Evolutionary conservation across 2,113 vertebrate species (phyloP), one percentile per base, ranked within the genome.

Genomic region (Pseudorasbora parva): DNA sequence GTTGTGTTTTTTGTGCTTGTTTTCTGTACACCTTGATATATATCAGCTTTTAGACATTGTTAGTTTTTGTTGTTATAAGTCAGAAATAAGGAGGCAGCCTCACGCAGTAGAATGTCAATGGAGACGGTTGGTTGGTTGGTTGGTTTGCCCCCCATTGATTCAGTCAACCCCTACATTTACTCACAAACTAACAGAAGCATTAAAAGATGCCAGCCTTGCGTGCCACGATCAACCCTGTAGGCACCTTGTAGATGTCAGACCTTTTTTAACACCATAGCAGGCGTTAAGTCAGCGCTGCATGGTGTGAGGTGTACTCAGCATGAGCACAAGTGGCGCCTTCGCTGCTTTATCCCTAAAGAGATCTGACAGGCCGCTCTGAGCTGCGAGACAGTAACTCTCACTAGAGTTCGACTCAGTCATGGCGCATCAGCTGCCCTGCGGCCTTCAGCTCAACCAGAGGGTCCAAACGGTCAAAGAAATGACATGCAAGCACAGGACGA

Each of bases 321-420:
- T 87, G 88, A 89, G 88, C 84, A 87, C 88, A 88, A 92, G 86
- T 89, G 85, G 75, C 84, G 78, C 57, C 84, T 82, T 78, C 19
- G 51, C 82, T 78, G 59, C 49, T 80, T 76, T 23, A 69, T 80
- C 72, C 73, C 73, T 87, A 76, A 80, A 64, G 51, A 11, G 64
- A 83, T 82, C 72, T 81, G 84, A 81, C 86, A 86, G 60, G 68
- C 56, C 15, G 4, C 78, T 73, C n/a, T 54, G 57, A 82, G 82
- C 82, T 56, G 80, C n/a, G 81, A 68, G 56, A 17, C n/a, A 25
- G 19, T 9, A 14, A 25, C 66, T 66, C 78, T 30, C 69, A 43
- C 73, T 62, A 62, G 54, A 76, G 57, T 41, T 76, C 74, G 77
- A 75, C 74, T 54, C 47, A 78, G 82, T 30, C 21, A 54, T 60